Base-by-base conservation (phyloP, 1,140 invertebrate genomes). In the Drosophila takahashii region DNA sequence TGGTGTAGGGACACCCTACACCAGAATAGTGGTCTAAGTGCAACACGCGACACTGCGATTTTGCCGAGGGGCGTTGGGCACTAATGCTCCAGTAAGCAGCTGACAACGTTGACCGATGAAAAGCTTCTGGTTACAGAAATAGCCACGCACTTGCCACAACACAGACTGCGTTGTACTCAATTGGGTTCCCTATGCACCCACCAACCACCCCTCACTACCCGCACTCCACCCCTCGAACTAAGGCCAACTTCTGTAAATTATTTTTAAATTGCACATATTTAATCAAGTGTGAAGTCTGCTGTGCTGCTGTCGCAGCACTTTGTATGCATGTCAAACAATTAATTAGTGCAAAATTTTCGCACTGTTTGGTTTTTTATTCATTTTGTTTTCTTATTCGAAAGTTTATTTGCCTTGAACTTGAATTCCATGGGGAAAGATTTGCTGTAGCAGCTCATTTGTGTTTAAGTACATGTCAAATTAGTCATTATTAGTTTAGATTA, bases 211-310 rank as follows among this genome's bases (percentile, higher is more conserved):
- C 22, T 2, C 3, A 7, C 36, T 29, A 16, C 8, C 18, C 27
- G 2, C 26, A 15, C 11, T 18, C 50, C 15, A 34, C 18, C 45
- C 75, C 27, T 18, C 16, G 10, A 58, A 11, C 18, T 37, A 50
- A 39, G n/a, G 60, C 37, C 26, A 74, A 52, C n/a, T 51, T 48
- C 52, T 59, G 27, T 56, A 60, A 61, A 80, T 85, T 81, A 85
- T 85, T 81, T 85, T 81, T 77, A 77, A 86, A 85, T 59, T 69
- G 62, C 73, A 76, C 47, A 74, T 81, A 78, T 87, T 85, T 85
- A 81, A 87, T 75, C 83, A 85, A 76, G 78, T 85, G 81, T 61
- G 48, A 57, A 47, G 50, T 57, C 42, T 44, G 37, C 18, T 62
- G 39, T 36, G 16, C 34, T 41, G 41, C 39, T 67, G 37, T 39